Evolutionary conservation across 2,888 invertebrate genomes (phyloP).

Genomic region (Thera britannica): DNA sequence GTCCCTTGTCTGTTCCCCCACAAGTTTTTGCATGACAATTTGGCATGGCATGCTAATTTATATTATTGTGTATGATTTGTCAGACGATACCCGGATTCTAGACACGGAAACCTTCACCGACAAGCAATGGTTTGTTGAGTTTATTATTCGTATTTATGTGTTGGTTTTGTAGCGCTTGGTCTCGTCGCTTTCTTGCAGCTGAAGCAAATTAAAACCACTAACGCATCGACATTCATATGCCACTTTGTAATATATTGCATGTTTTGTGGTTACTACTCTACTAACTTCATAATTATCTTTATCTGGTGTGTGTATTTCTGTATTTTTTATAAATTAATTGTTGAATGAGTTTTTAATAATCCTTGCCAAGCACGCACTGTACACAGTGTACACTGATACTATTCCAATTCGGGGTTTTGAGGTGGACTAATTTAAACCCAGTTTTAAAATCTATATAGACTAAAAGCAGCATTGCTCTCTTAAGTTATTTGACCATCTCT

Average conservation of each 20-base stretch:
- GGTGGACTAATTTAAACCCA: background rate
- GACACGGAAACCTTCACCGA: slow-evolving; percentile 75
- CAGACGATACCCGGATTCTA: slow-evolving; percentile 84
- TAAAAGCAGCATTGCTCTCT: too few species aligned
- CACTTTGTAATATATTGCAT: slow-evolving; percentile 33
- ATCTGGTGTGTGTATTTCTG: background rate
- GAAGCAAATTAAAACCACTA: slow-evolving; percentile 54
- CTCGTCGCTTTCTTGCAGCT: slow-evolving; percentile 49
- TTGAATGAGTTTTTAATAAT: background rate
- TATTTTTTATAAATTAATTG: background rate
- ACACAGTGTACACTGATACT: background rate
- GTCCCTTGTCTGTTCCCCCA: slow-evolving; percentile 49
- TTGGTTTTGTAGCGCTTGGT: slow-evolving; percentile 48
- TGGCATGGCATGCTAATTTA: slow-evolving; percentile 82
- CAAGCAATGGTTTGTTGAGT: slow-evolving; percentile 79
- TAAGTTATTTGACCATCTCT: background rate
- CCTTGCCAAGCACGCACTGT: slow-evolving; percentile 1
- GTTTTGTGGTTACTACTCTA: slow-evolving; percentile 29
- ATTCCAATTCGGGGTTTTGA: background rate
- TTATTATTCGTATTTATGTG: slow-evolving; percentile 60
- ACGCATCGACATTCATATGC: slow-evolving; percentile 43
- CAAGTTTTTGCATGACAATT: slow-evolving; percentile 75
- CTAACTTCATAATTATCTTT: slow-evolving; percentile 3
- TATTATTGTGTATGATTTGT: slow-evolving; percentile 79
- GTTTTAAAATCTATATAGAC: background rate